Conservation (phyloP, 2,888 invertebrate species). For the Campoletis raptor region DNA sequence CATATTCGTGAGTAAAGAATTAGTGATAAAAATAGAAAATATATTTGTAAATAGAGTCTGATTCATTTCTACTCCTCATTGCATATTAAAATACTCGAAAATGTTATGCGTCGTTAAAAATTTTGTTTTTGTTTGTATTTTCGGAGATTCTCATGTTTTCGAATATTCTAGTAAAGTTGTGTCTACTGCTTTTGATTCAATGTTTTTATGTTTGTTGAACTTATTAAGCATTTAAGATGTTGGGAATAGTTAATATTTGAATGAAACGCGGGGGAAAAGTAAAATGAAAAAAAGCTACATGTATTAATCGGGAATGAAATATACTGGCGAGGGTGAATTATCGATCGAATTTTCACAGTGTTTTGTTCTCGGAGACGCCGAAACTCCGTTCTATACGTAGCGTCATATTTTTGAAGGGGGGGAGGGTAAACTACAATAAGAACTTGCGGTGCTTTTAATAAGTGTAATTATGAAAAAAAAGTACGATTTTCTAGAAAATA, state of each 20-base stretch:
- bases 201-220: neutral
- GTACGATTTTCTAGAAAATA: neutral
- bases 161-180: neutral
- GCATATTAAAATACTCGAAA: neutral
- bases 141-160: neutral
- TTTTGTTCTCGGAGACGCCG: slow-evolving; percentile 47
- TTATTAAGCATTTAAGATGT: neutral
- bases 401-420: slow-evolving; percentile 18
- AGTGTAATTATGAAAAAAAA: neutral
- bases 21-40: neutral
- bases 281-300: neutral
- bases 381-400: neutral
- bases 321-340: slow-evolving; percentile 33
- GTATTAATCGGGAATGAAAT: neutral
- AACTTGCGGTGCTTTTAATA: neutral
- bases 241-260: neutral
- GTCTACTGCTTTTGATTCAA: neutral
- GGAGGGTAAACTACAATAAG: neutral
- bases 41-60: neutral
- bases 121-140: neutral
- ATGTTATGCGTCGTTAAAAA: neutral
- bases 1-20: neutral
- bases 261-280: neutral
- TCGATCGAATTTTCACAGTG: slow-evolving; percentile 60
- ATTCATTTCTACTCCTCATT: neutral